Evolutionary conservation across 2,113 vertebrate genomes (phyloP), one percentile per base, ranked within the genome.

Genomic region (Cinclus mexicanus): DNA sequence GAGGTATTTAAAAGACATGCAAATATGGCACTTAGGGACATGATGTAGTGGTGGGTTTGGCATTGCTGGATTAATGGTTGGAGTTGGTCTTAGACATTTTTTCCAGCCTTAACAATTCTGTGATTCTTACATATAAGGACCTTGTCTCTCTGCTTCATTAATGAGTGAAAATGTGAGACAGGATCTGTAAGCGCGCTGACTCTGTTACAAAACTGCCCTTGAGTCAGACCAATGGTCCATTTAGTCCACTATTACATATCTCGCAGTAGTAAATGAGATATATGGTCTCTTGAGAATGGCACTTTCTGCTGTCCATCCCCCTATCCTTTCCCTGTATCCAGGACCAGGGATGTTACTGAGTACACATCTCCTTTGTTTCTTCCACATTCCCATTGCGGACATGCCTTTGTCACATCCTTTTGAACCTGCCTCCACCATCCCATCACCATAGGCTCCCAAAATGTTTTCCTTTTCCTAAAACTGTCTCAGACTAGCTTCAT

Each of bases 71-170:
- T 46, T 46, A 46, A 52, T 52, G 28, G 16, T 6, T 81, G 31
- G 44, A 64, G 16, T 31, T 2, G 2, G 3, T 55, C 13, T 41
- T 35, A 21, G 37, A 47, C 9, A 2, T 29, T 39, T 55, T 31
- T 55, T 47, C 55, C 63, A 49, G 35, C 14, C 8, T 49, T 23
- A 69, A 76, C 4, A n/a, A 35, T 49, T n/a, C 23, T 29, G 8
- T 39, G 12, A 26, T 39, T 59, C 39, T 74, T 61, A 57, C 6
- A 31, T 9, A 46, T 0, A 0, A 76, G 33, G 23, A 37, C 6
- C 6, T 56, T 64, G 5, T 35, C 22, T 42, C 42, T 52, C 20
- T 59, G 28, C 9, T 74, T 69, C 67, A 49, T 53, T 60, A 52
- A 47, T 64, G 29, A 88, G 24, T 44, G 35, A 61, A 83, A 31